phyloP scores from a whole-genome alignment of 1,140 invertebrate genomes.

The Cepaea nemoralis region DNA sequence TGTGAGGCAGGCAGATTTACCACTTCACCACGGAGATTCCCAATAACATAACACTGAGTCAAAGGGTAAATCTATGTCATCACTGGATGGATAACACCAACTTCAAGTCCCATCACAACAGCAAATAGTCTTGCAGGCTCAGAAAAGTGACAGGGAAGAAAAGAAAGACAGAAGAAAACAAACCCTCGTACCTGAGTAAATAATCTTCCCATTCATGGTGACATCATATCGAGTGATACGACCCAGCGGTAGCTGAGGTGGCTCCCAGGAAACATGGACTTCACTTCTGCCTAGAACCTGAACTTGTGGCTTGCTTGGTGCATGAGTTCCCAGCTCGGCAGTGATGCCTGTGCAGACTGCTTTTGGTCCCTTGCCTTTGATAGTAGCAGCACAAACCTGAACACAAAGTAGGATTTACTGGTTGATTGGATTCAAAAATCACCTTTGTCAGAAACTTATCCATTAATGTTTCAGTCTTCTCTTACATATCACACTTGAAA shows the following conservation, averaged over 20 bases:
- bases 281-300: conserved; percentile 69
- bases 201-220: conserved; percentile 65
- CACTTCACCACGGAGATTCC: no score
- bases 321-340: conserved; percentile 66
- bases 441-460: no score
- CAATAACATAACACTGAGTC: no score
- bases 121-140: no score
- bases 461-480: no score
- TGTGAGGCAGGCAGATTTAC: no score
- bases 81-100: no score
- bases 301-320: conserved; percentile 68
- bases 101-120: no score
- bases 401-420: not conserved
- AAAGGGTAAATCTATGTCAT: no score
- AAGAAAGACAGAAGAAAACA: no score
- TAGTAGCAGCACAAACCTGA: conserved; percentile 67
- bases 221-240: conserved; percentile 69
- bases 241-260: conserved; percentile 68
- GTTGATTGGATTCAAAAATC: not conserved
- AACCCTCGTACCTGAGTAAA: conserved; percentile 64
- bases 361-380: conserved; percentile 66
- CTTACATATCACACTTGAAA: no score
- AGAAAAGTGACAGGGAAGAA: not conserved
- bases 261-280: conserved; percentile 67
- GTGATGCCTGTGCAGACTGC: conserved; percentile 56